A percentile compares a stretch with the other conserved stretches of the same genome.
phyloP scores from a whole-genome alignment of 2,888 invertebrate species.

The Athalia circularis region DNA sequence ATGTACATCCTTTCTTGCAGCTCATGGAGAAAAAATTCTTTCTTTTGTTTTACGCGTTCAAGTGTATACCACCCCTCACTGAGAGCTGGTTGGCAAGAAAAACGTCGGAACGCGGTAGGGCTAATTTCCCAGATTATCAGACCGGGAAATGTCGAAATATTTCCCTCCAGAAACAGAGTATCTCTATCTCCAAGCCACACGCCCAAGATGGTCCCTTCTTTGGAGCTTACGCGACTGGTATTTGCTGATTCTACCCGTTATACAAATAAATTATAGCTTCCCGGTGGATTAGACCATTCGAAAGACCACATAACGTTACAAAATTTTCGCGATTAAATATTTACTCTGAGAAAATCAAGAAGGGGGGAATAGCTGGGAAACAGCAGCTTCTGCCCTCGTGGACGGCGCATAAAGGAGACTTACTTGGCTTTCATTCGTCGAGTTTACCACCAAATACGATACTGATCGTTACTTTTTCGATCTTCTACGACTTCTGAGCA shows the following conservation, averaged over 20 bases:
- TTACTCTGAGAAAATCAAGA: conserved; percentile 57
- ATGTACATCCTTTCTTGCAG: neutral
- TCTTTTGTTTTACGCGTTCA: neutral
- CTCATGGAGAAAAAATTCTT: neutral
- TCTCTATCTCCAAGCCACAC: neutral
- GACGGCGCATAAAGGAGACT: no score
- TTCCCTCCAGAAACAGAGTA: neutral
- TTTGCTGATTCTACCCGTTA: conserved; percentile 53
- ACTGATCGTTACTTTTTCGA: no score
- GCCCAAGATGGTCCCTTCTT: neutral
- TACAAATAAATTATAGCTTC: conserved; percentile 61
- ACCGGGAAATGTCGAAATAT: conserved; percentile 34
- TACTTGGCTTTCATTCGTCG: no score
- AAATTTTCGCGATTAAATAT: conserved; percentile 67
- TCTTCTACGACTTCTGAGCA: no score
- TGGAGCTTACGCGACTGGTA: conserved; percentile 40
- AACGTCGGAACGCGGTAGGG: conserved; percentile 13
- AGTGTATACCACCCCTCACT: neutral
- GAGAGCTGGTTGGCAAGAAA: neutral
- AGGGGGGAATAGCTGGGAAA: no score
- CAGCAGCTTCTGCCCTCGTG: neutral
- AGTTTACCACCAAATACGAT: no score
- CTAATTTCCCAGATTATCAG: conserved; percentile 34
- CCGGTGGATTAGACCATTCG: conserved; percentile 56
- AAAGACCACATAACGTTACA: conserved; percentile 63